A percentile compares a stretch with the other conserved stretches of the same genome.
Evolutionary conservation across 2,113 vertebrate species (phyloP).

Genomic region (Gulo gulo): DNA sequence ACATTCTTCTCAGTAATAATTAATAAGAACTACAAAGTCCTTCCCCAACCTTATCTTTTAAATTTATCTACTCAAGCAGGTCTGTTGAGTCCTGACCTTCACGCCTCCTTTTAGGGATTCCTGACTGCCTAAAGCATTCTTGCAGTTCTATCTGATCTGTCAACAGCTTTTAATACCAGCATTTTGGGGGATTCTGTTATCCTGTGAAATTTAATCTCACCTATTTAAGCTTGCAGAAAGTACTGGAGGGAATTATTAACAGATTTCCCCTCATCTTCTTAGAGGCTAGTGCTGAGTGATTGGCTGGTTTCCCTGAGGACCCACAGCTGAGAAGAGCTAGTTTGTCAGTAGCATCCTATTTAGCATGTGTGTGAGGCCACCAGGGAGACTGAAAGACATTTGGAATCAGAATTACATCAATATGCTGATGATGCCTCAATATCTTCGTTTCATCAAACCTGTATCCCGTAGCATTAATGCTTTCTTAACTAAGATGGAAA

Average conservation of each 20-base stretch:
- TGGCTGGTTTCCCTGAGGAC: slow-evolving; percentile 68
- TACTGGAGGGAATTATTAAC: slow-evolving; percentile 73
- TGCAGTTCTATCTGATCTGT: slow-evolving; percentile 71
- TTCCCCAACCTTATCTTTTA: background rate
- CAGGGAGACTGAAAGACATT: slow-evolving; percentile 39
- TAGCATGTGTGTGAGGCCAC: slow-evolving; percentile 59
- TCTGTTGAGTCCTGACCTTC: slow-evolving; percentile 55
- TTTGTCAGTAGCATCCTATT: slow-evolving; percentile 62
- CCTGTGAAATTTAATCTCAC: slow-evolving; percentile 77
- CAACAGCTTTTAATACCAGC: slow-evolving; percentile 74
- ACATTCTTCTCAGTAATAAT: background rate
- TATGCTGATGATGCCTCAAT: slow-evolving; percentile 36
- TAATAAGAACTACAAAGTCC: slow-evolving; percentile 3
- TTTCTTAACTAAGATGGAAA: slow-evolving; percentile 60
- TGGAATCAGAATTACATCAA: slow-evolving; percentile 52
- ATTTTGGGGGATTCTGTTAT: slow-evolving; percentile 75
- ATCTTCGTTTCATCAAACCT: slow-evolving; percentile 55
- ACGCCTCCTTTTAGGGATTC: slow-evolving; percentile 62
- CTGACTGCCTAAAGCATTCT: slow-evolving; percentile 55
- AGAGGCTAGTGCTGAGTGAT: slow-evolving; percentile 47
- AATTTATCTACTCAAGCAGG: slow-evolving; percentile 17
- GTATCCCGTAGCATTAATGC: slow-evolving; percentile 40
- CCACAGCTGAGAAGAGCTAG: slow-evolving; percentile 8
- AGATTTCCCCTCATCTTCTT: slow-evolving; percentile 70
- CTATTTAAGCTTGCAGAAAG: slow-evolving; percentile 70